Base-by-base conservation (phyloP, 2,113 vertebrate genomes). In the Bostrychus sinensis region DNA sequence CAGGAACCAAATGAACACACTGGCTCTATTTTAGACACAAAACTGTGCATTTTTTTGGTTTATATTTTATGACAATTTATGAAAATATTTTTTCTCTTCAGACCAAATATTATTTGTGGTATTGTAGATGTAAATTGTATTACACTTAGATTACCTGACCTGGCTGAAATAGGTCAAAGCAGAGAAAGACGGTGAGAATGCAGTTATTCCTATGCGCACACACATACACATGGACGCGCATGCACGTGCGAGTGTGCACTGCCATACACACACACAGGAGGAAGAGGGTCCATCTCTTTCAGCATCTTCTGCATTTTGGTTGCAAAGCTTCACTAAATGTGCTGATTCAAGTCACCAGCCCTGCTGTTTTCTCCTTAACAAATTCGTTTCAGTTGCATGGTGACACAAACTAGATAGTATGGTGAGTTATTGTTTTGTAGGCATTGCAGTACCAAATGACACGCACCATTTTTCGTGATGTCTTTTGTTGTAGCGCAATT, bases 121-220 rank as follows among this genome's bases (percentile, higher is more conserved):
- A 66, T 61, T 56, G 61, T 61, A 65, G 59, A 82, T 66, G 66
- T 54, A 62, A 5, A 70, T 73, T 77, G 70, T 75, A 77, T 79
- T 82, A 53, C 66, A 51, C 72, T 91, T 79, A 83, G 79, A 87
- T 83, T 83, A 79, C 70, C 78, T 76, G 73, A 86, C 81, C n/a
- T n/a, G 11, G 7, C 84, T 87, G 81, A 90, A 84, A 85, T 83
- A 84, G 81, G 84, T 87, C 84, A 81, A 76, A 74, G 76, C 76
- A 87, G 75, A 87, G 80, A 75, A 84, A 86, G 75, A 77, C 76
- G 73, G 78, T 81, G 82, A 86, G 79, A 88, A 78, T 86, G 84
- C 83, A 88, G 71, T 86, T 87, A 86, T 83, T 73, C 81, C 83
- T n/a, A 53, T 45, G 60, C 69, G 56, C 50, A 19, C 61, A 68